Percentiles rank a stretch among this genome's conserved stretches.
These are phyloP conservation scores for Neomonachus schauinslandi DNA, from an alignment of 2,113 vertebrate genomes.

Conservation along the genomic window DNA sequence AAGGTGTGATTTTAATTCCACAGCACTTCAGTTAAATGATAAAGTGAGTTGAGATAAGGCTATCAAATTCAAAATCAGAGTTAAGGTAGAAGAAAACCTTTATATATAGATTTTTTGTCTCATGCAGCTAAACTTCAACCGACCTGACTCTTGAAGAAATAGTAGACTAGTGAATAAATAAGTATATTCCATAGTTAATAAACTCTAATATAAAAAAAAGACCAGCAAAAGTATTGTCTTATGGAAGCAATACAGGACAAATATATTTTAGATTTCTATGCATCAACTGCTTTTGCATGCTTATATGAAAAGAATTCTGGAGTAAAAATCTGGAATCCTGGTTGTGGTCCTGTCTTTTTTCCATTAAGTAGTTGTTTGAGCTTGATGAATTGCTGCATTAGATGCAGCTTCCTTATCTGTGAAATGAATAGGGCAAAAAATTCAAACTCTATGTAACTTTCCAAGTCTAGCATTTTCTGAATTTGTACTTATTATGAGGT, in stretches of 20 bases:
- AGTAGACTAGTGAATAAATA: neutral
- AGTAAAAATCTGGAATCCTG: neutral
- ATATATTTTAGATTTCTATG: neutral
- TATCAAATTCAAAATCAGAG: neutral
- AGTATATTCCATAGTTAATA: neutral
- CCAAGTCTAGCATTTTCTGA: neutral
- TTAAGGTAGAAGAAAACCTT: neutral
- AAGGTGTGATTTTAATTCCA: neutral
- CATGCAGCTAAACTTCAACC: neutral
- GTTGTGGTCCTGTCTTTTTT: neutral
- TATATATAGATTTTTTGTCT: neutral
- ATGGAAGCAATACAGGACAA: neutral
- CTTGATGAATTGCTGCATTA: neutral
- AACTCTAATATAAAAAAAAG: neutral
- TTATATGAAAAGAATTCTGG: neutral
- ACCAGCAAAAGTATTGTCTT: neutral
- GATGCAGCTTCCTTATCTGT: neutral
- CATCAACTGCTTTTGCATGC: neutral
- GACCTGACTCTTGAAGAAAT: neutral
- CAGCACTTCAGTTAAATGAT: neutral
- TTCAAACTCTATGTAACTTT: neutral
- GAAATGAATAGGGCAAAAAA: neutral
- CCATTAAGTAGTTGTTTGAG: neutral
- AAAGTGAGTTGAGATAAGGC: neutral
- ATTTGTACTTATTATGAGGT: neutral